Percentiles rank a stretch among this genome's conserved stretches.
Conservation (phyloP, 2,888 invertebrate species). For the Pyrocoelia pectoralis region DNA sequence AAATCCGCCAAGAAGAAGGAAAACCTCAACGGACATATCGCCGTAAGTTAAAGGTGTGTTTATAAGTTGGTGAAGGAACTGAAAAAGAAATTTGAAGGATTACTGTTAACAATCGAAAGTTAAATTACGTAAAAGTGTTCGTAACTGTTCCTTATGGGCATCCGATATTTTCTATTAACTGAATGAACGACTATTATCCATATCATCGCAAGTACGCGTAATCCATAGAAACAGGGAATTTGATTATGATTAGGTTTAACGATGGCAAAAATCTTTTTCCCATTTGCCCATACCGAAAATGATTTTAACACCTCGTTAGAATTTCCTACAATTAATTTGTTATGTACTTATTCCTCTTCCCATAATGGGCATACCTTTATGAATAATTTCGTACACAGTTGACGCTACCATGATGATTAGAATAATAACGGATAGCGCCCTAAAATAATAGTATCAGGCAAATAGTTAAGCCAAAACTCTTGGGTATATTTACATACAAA, state of each 20-base stretch:
- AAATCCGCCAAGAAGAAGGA: background rate
- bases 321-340: background rate
- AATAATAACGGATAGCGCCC: background rate
- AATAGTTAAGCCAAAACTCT: background rate
- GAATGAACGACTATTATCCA: background rate
- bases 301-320: background rate
- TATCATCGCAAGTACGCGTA: background rate
- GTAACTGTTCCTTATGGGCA: background rate
- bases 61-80: background rate
- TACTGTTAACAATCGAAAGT: background rate
- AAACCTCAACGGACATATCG: background rate
- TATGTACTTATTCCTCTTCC: background rate
- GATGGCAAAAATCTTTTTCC: background rate
- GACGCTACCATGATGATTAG: background rate
- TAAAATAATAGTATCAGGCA: background rate
- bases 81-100: background rate
- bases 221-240: background rate
- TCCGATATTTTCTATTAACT: background rate
- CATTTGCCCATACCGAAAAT: background rate
- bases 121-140: background rate
- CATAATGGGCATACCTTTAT: background rate
- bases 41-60: background rate
- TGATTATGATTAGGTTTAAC: background rate
- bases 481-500: background rate
- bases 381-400: background rate